Base-by-base conservation (phyloP, 1,140 invertebrate genomes). In the Leptinotarsa defecta region DNA sequence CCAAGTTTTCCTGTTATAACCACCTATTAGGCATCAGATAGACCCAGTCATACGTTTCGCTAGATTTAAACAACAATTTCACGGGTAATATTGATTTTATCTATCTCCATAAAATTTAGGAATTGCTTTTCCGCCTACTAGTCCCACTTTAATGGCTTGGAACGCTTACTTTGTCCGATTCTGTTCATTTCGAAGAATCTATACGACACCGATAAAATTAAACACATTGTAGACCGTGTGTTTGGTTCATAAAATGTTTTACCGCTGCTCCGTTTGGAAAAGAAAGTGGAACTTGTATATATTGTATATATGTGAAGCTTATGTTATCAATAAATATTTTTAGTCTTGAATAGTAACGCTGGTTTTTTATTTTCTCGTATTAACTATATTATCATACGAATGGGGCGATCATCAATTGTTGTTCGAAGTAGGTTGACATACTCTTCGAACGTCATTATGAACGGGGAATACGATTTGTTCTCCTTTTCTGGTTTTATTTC, bases 251-350 rank as follows among this genome's bases (percentile, higher is more conserved):
- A 57, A 57, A 57, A 57, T 2, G 52, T 57, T 57, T 57, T 15
- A 57, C 43, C 43, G 34, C 67, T 43, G 24, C 34, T 43, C 8
- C 19, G 43, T 68, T 27, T 19, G 24, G 34, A 43, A 48, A 43
- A 48, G 34, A 68, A 43, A 48, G 43, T 43, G 24, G 24, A 43
- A 43, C 67, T 27, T 68, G 67, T 68, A 68, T 68, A 68, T 68
- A 68, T 27, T 68, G 67, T 68, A 68, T 68, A 68, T 68, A 43
- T 68, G 67, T 68, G 67, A 68, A 68, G 67, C 67, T 68, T 43
- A 68, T 68, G 8, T 49, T 68, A 43, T 57, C 52, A 19, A 17
- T 57, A 57, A 57, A 57, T 57, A 57, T 57, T 17, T 57, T 15
- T 57, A 57, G 52, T 17, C 52, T 57, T 57, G 52, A 57, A 57